Conservation (phyloP, 2,888 invertebrate species). For the Loripinus fragilis region DNA sequence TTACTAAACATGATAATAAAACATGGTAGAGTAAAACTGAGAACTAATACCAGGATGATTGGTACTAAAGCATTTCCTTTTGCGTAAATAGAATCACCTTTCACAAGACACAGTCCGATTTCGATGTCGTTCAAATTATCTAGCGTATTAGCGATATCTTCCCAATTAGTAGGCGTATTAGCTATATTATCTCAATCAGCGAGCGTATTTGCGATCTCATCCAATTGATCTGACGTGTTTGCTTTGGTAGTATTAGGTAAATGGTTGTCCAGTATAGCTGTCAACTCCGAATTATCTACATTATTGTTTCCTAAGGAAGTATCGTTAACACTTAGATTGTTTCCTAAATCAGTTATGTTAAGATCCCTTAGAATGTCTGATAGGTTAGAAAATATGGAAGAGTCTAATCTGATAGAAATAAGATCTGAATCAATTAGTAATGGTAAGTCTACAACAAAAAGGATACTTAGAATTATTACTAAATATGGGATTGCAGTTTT, state of each 20-base stretch:
- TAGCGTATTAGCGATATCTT: too few species aligned
- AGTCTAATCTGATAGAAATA: not conserved
- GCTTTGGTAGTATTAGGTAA: too few species aligned
- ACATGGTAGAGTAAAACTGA: not conserved
- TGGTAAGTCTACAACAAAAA: conserved; percentile 1
- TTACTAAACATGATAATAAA: not conserved
- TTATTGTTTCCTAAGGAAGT: too few species aligned
- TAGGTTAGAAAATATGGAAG: not conserved
- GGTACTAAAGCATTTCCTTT: not conserved
- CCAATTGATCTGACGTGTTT: too few species aligned
- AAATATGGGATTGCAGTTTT: not conserved
- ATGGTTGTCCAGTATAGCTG: too few species aligned
- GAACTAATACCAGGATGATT: not conserved
- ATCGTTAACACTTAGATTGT: not conserved
- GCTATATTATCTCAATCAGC: too few species aligned
- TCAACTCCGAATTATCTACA: too few species aligned
- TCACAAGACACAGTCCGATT: not conserved
- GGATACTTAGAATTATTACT: not conserved
- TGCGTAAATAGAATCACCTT: not conserved
- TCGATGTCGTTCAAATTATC: not conserved
- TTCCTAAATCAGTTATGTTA: not conserved
- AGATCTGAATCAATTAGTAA: not conserved
- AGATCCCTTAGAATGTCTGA: not conserved
- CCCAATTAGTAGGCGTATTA: too few species aligned
- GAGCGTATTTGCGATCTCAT: too few species aligned